Evolutionary conservation across 2,888 invertebrate species (phyloP).

Genomic region (Anthophora plumipes): DNA sequence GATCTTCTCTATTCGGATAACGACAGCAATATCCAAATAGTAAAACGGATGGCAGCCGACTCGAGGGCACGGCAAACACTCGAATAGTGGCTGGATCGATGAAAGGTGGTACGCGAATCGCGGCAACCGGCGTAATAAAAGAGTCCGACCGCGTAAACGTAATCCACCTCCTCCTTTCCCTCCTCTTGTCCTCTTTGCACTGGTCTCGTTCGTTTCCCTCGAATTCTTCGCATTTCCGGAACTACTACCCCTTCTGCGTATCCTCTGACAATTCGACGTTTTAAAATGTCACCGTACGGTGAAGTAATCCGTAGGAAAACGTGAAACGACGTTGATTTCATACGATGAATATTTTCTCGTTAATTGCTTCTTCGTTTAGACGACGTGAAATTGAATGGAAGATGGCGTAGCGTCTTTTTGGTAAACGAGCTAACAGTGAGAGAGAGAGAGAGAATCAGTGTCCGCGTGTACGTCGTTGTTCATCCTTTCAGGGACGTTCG

Average conservation of each 20-base stretch:
- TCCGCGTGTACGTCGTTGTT: constrained; percentile 34
- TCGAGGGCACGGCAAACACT: constrained; percentile 79
- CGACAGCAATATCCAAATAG: constrained; percentile 75
- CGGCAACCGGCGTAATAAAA: constrained; percentile 59
- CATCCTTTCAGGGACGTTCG: constrained; percentile 46
- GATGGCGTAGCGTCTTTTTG: not conserved
- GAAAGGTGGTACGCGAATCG: constrained; percentile 59
- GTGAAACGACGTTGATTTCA: too few species aligned
- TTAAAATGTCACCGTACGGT: too few species aligned
- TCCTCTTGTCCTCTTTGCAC: not conserved
- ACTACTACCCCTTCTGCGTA: not conserved
- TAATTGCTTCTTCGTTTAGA: too few species aligned
- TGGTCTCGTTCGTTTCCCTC: not conserved
- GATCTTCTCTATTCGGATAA: constrained; percentile 28
- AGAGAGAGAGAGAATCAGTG: constrained; percentile 25
- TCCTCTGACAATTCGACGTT: too few species aligned
- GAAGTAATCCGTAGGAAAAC: too few species aligned
- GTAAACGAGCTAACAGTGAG: not conserved
- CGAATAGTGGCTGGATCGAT: constrained; percentile 70
- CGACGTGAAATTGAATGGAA: not conserved
- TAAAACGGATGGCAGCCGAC: constrained; percentile 63
- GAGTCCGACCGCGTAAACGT: constrained; percentile 56
- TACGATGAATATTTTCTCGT: not conserved
- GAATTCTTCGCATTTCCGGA: constrained; percentile 14
- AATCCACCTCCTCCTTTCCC: constrained; percentile 24